Evolutionary conservation across 2,113 vertebrate species (phyloP), one percentile per base, ranked within the genome.

Genomic region (Carollia perspicillata): DNA sequence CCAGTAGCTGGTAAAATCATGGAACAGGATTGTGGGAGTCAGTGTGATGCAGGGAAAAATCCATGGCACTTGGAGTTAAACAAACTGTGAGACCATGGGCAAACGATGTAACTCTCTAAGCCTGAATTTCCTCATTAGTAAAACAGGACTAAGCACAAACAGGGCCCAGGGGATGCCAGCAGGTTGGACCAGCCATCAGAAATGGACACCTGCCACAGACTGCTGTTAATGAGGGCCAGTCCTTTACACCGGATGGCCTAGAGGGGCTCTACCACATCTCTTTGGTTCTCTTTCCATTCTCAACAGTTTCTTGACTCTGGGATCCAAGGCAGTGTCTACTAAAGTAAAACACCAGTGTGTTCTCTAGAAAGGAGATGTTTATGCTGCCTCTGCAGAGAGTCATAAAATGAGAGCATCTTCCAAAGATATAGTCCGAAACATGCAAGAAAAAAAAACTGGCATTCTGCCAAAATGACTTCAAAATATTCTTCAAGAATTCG

Each of bases 361-460:
- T 94, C 88, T 96, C 68, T 63, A 74, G 55, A 96, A 91, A 75
- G 84, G 69, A 97, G 95, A 53, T 78, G 55, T 92, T 93, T 81
- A 83, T 71, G 37, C 93, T 96, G 94, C 75, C 65, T 51, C 66
- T 95, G 86, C 28, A 74, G 75, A 51, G 49, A 66, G 10, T 95
- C 69, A 6, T 55, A 51, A 84, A 71, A 93, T 51, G 33, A 90
- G 86, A 85, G 33, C 88, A 33, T 4, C 47, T 95, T 79, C 84
- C 47, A 88, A 95, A 83, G 75, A 88, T 28, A 72, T 5, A 22
- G 49, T 84, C 49, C 84, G 72, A 90, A 84, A 78, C 55, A 91
- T 33, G 75, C 71, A 95, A 90, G 35, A 78, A 78, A 22, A 35
- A 53, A 66, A 88, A 80, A 81, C 30, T 8, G 88, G 30, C 58